phyloP scores from a whole-genome alignment of 2,113 vertebrate species.

The Neolamprologus variostigma region DNA sequence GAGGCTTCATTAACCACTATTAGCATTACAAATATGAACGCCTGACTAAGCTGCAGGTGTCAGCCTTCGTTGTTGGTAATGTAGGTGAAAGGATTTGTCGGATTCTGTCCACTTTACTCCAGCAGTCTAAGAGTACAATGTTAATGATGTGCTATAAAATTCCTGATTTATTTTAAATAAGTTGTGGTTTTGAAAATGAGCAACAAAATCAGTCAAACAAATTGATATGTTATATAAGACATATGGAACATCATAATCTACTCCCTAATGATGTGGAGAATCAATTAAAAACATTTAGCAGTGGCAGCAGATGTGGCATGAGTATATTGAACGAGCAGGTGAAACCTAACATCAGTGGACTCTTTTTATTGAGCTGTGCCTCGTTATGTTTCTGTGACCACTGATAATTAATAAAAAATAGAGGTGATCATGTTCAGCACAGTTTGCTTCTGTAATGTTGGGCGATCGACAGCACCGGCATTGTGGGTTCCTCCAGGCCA shows the following conservation, averaged over 20 bases:
- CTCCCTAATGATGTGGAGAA: neutral
- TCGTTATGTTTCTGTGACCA: neutral
- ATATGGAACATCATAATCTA: neutral
- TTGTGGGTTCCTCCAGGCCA: neutral
- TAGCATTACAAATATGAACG: neutral
- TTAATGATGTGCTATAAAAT: neutral
- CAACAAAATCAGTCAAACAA: neutral
- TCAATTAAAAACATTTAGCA: neutral
- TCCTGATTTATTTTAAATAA: neutral
- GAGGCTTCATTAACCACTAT: neutral
- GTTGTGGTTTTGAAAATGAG: neutral
- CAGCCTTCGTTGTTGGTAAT: neutral
- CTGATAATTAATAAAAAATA: neutral
- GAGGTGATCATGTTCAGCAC: neutral
- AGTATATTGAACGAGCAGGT: too few species aligned
- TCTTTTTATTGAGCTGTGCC: neutral
- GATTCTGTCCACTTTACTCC: neutral
- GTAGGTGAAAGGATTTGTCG: neutral
- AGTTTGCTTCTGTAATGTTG: neutral
- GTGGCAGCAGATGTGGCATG: neutral
- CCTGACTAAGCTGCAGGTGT: neutral
- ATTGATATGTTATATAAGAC: neutral
- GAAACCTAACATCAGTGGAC: neutral
- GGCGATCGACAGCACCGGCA: neutral
- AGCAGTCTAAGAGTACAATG: neutral